These are phyloP conservation scores for Spheniscus mendiculus DNA, from an alignment of 2,113 vertebrate genomes.

Conservation along the genomic window DNA sequence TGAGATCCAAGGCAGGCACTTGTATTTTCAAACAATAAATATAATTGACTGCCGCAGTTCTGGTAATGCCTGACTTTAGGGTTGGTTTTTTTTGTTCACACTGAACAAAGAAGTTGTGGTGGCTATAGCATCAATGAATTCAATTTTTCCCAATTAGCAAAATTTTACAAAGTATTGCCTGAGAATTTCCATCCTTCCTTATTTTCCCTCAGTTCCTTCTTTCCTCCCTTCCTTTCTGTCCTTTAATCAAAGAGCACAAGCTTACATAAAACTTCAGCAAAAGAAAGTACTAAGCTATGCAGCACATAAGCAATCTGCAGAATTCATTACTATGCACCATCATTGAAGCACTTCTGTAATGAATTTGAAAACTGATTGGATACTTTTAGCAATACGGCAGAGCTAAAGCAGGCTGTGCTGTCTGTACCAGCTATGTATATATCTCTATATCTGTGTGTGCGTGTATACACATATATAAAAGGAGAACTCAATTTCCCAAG, in stretches of 20 bases:
- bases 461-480: background rate
- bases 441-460: fast-evolving
- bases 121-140: background rate
- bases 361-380: background rate
- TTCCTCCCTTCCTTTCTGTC: background rate
- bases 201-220: background rate
- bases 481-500: background rate
- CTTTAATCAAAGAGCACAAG: background rate
- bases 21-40: background rate
- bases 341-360: background rate
- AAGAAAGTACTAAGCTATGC: background rate
- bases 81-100: background rate
- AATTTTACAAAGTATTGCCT: background rate
- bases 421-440: background rate
- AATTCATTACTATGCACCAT: background rate
- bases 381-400: background rate
- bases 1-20: background rate
- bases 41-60: background rate
- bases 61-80: background rate
- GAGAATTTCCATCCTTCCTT: background rate
- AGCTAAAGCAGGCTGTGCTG: background rate
- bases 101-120: background rate
- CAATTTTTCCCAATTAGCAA: background rate
- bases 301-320: background rate
- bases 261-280: background rate